A percentile compares a stretch with the other conserved stretches of the same genome.
phyloP scores from a whole-genome alignment of 2,888 invertebrate species.

The Mechanitis mazaeus region DNA sequence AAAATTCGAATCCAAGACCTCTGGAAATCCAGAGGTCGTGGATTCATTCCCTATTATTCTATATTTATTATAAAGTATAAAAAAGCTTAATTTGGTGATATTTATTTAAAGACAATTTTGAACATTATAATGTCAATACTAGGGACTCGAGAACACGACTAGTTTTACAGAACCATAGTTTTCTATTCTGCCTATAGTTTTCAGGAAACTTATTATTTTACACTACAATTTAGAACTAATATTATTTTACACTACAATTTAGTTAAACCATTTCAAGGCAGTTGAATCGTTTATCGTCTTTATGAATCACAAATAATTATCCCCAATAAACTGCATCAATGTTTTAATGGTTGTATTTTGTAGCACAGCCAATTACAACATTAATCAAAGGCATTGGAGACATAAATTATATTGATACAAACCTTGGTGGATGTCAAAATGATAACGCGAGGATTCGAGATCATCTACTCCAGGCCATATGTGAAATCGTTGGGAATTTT shows the following conservation, averaged over 20 bases:
- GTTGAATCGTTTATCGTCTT: conserved; percentile 10
- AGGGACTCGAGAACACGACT: too few relatives aligned
- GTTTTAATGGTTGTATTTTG: conserved; percentile 33
- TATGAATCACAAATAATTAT: conserved; percentile 32
- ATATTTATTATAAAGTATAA: too few relatives aligned
- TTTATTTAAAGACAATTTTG: too few relatives aligned
- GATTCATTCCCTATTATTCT: too few relatives aligned
- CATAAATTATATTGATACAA: conserved; percentile 71
- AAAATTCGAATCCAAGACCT: too few relatives aligned
- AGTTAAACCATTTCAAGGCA: conserved; percentile 20
- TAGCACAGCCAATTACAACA: conserved; percentile 59
- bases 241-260: conserved; percentile 1
- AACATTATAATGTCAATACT: too few relatives aligned
- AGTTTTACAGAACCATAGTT: too few relatives aligned
- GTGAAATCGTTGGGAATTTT: conserved; percentile 74
- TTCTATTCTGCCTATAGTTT: too few relatives aligned
- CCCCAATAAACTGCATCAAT: conserved; percentile 29
- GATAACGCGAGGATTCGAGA: conserved; percentile 60
- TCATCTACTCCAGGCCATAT: conserved; percentile 70
- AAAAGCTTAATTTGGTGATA: too few relatives aligned
- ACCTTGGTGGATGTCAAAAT: conserved; percentile 61
- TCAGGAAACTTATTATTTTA: too few relatives aligned
- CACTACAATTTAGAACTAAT: background rate
- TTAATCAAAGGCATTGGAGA: conserved; percentile 66
- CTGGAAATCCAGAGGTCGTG: too few relatives aligned